A percentile compares a stretch with the other conserved stretches of the same genome.
These are phyloP conservation scores for Chaetodon trifasciatus DNA, from an alignment of 2,797 vertebrate species.

Conservation along the genomic window DNA sequence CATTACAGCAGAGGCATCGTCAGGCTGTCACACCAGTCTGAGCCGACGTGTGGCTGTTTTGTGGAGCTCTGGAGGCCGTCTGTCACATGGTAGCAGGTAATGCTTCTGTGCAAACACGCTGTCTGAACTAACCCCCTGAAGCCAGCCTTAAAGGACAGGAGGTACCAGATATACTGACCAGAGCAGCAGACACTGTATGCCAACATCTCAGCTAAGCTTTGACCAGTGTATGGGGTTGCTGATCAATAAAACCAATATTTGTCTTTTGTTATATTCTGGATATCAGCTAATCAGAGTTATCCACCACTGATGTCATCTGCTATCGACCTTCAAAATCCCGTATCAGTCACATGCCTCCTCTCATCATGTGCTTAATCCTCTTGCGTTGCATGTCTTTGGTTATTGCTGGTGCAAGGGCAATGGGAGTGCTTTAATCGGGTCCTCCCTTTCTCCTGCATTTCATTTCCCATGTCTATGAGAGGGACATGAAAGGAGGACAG, in stretches of 20 bases:
- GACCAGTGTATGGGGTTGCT: neutral
- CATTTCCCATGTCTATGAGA: conserved; percentile 51
- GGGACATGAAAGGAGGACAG: conserved; percentile 49
- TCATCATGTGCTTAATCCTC: conserved; percentile 54
- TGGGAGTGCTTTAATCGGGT: conserved; percentile 62
- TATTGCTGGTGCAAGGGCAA: conserved; percentile 66
- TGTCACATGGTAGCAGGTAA: neutral
- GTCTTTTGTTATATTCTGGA: neutral
- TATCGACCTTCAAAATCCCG: conserved; percentile 39
- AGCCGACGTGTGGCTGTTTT: neutral
- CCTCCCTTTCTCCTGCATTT: conserved; percentile 56
- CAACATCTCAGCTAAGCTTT: neutral
- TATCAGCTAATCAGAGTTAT: conserved; percentile 12
- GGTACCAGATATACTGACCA: neutral
- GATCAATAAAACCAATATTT: neutral
- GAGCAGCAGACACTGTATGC: neutral
- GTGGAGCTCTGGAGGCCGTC: neutral
- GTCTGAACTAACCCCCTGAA: neutral
- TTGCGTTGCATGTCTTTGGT: conserved; percentile 47
- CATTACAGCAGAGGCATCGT: neutral
- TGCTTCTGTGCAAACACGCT: neutral
- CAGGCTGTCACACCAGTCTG: neutral
- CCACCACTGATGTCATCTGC: conserved; percentile 21
- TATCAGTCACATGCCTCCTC: conserved; percentile 27
- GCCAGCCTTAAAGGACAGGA: neutral